Evolutionary conservation across 2,797 vertebrate species (phyloP).

Genomic region (Coilia nasus): DNA sequence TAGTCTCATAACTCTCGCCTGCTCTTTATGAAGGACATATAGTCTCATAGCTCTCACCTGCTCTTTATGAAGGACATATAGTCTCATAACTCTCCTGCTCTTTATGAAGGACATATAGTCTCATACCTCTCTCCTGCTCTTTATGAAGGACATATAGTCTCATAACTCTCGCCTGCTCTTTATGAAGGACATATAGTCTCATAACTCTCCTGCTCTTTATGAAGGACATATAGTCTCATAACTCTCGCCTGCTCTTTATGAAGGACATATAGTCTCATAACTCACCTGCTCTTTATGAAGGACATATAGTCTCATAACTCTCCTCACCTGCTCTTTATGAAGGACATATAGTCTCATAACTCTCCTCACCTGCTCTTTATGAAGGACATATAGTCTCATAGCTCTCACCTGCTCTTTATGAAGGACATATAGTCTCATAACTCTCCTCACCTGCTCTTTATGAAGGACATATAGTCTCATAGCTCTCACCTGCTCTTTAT

Average conservation of each 20-base stretch:
- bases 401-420: not conserved
- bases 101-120: not conserved
- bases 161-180: not conserved
- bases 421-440: not conserved
- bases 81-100: not conserved
- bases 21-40: not conserved
- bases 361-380: not conserved
- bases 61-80: not conserved
- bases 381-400: not conserved
- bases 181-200: not conserved
- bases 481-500: not conserved
- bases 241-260: not conserved
- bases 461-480: not conserved
- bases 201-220: not conserved
- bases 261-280: not conserved
- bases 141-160: not conserved
- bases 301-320: not conserved
- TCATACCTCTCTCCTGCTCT: not conserved
- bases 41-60: not conserved
- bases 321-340: not conserved
- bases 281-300: not conserved
- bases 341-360: not conserved
- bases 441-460: not conserved
- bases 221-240: not conserved
- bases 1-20: not conserved